Evolutionary conservation across 1,140 invertebrate species (phyloP), one percentile per base, ranked within the genome.

Genomic region (Bombus pyrosoma): DNA sequence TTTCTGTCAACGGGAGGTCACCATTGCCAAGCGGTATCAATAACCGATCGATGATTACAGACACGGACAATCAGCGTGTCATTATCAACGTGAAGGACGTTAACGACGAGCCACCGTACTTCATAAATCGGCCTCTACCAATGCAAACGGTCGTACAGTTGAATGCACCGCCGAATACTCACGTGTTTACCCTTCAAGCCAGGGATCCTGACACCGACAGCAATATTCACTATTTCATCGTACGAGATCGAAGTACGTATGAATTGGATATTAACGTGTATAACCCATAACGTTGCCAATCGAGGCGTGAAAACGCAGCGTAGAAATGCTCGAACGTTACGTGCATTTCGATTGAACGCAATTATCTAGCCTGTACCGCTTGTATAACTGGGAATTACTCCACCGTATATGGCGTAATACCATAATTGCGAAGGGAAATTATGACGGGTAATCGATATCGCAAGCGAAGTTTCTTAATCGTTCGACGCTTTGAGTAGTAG

Each of bases 121-220:
- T 99, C 95, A 98, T 99, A 95, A 99, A 99, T 95, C 96, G 98
- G 6, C 98, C 98, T 0, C 95, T 99, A 84, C 98, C 98, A n/a
- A 99, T 99, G 98, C 98, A 99, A 95, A 98, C 98, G 9, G 98
- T 99, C 77, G 98, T 99, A 1, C 98, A 99, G 93, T 96, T 99
- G 32, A 99, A 99, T 92, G 98, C 98, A 28, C 98, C 98, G 9
- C 98, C 98, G 41, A 99, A 99, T 94, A 99, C 98, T 0, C 98
- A 98, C n/a, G 98, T 99, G 1, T 99, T 99, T 93, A 99, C 98
- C 6, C 96, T 99, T 9, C 98, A 99, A 95, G 98, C 98, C n/a
- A 95, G 98, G 86, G 98, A 99, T 95, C 98, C 98, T 1, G 98
- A 99, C 93, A 98, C 98, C 1, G 98, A 99, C 95, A 98, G 98